phyloP scores from a whole-genome alignment of 1,140 invertebrate genomes.

The Cryptotermes secundus region DNA sequence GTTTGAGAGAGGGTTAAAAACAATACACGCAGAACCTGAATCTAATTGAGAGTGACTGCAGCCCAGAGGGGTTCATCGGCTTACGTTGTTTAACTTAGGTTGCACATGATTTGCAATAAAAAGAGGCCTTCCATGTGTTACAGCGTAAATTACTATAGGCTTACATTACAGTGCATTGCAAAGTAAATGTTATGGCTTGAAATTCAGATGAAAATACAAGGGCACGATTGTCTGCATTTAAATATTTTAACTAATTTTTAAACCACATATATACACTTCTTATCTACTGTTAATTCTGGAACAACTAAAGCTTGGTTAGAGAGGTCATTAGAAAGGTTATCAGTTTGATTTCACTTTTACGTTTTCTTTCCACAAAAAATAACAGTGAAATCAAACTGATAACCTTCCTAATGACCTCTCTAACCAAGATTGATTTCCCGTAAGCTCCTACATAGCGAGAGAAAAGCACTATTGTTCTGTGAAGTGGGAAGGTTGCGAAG shows the following conservation, averaged over 20 bases:
- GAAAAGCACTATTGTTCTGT: too few relatives aligned
- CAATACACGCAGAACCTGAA: not conserved
- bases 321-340: too few relatives aligned
- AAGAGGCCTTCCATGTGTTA: not conserved
- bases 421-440: too few relatives aligned
- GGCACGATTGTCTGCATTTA: not conserved
- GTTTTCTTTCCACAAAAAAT: too few relatives aligned
- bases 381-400: not conserved
- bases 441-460: too few relatives aligned
- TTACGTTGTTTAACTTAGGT: not conserved
- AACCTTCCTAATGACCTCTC: not conserved
- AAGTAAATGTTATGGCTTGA: not conserved
- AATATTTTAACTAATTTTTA: not conserved
- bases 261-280: not conserved
- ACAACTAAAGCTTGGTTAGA: not conserved
- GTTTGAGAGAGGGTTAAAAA: not conserved
- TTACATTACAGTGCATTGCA: not conserved
- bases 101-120: conserved; percentile 9
- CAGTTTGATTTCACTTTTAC: too few relatives aligned
- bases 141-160: not conserved
- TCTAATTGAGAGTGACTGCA: not conserved
- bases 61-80: not conserved
- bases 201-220: not conserved
- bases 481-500: too few relatives aligned
- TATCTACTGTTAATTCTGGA: not conserved